A percentile compares a stretch with the other conserved stretches of the same genome.
Conservation (phyloP, 2,888 invertebrate genomes). For the Pachycephus smyrnensis region DNA sequence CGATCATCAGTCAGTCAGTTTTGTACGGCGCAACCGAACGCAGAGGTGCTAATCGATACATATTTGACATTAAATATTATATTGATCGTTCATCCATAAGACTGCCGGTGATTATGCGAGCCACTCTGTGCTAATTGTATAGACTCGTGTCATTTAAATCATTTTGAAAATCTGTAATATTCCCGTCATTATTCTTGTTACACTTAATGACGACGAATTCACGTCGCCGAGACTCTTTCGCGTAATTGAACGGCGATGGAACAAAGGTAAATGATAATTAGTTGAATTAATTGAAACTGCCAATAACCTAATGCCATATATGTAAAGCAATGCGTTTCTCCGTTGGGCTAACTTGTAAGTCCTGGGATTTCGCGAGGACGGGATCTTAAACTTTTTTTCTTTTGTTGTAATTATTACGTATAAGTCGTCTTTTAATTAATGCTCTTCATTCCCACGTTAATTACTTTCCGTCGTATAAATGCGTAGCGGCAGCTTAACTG, state of each 20-base stretch:
- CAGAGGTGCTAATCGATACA: conserved; percentile 48
- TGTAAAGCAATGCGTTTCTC: conserved; percentile 45
- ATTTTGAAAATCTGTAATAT: conserved; percentile 31
- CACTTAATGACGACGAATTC: neutral
- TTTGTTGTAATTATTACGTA: neutral
- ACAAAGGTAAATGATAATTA: conserved; percentile 23
- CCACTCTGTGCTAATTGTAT: conserved; percentile 41
- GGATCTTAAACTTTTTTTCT: neutral
- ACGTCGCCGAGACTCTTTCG: neutral
- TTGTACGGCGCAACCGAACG: conserved; percentile 23
- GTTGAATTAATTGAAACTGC: conserved; percentile 49
- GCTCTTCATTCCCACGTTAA: conserved; percentile 6
- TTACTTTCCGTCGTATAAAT: conserved; percentile 28
- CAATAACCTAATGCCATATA: conserved; percentile 57
- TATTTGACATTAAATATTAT: conserved; percentile 40
- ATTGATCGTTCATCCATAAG: conserved; percentile 49
- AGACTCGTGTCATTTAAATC: conserved; percentile 37
- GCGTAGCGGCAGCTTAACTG: conserved; percentile 49
- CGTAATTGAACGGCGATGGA: neutral
- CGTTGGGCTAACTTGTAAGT: conserved; percentile 45
- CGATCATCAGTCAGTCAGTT: conserved; percentile 34
- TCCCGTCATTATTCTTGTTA: neutral
- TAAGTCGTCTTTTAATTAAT: neutral
- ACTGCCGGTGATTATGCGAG: conserved; percentile 52
- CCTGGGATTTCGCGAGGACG: neutral